Conservation (phyloP, 1,140 invertebrate genomes). For the Scaptomyza montana region DNA sequence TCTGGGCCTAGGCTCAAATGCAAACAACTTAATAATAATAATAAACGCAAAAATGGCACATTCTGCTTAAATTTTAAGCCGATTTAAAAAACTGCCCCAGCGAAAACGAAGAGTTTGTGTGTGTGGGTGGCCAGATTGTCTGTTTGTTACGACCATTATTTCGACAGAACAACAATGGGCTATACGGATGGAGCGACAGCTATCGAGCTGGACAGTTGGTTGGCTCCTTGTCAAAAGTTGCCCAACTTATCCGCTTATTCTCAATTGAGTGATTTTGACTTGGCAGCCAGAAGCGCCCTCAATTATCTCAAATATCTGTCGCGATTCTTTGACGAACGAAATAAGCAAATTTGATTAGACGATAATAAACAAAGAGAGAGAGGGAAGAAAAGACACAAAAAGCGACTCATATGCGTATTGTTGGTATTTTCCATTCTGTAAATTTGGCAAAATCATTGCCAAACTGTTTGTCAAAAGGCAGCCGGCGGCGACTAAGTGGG, state of each 20-base stretch:
- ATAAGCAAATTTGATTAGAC: conserved; percentile 49
- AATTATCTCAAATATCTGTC: conserved; percentile 30
- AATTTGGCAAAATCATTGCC: conserved; percentile 21
- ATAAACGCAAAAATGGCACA: conserved; percentile 40
- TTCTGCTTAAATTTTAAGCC: conserved; percentile 52
- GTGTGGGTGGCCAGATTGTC: conserved; percentile 24
- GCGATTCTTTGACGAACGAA: conserved; percentile 42
- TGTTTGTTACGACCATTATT: conserved; percentile 5
- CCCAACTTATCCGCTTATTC: conserved; percentile 47
- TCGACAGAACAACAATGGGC: conserved; percentile 39
- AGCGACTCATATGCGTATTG: neutral
- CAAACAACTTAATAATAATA: conserved; percentile 72
- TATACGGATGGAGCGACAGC: conserved; percentile 31
- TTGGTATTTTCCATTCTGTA: conserved; percentile 18
- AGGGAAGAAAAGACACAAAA: neutral
- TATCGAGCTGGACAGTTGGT: conserved; percentile 38
- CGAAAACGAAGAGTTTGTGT: neutral
- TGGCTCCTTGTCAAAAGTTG: conserved; percentile 35
- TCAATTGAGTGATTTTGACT: conserved; percentile 43
- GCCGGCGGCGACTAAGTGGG: conserved; percentile 24
- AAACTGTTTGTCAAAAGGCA: conserved; percentile 46
- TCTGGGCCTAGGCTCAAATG: conserved; percentile 41
- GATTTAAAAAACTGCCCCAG: conserved; percentile 50
- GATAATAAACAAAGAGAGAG: neutral
- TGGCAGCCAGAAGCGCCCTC: conserved; percentile 8